These are phyloP conservation scores for Rhagophthalmus giganteus DNA, from an alignment of 2,888 invertebrate species.

Conservation along the genomic window DNA sequence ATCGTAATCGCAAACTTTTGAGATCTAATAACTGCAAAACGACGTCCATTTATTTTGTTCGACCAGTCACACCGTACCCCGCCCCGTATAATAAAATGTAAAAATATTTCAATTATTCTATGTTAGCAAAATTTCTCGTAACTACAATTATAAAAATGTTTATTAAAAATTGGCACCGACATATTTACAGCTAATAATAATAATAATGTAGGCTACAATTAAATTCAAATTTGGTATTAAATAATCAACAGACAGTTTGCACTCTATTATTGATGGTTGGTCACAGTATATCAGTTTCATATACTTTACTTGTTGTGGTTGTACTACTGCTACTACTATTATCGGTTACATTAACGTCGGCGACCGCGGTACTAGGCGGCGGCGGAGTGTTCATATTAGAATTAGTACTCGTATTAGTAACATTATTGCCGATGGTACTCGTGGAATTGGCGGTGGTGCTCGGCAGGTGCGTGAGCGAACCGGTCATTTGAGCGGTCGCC, in stretches of 20 bases:
- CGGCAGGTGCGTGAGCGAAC: constrained; percentile 67
- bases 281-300: constrained; percentile 95
- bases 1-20: too few relatives aligned
- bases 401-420: constrained; percentile 38
- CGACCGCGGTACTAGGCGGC: constrained; percentile 43
- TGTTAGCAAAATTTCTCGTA: too few relatives aligned
- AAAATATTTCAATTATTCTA: too few relatives aligned
- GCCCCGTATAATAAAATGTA: too few relatives aligned
- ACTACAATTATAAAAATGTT: too few relatives aligned
- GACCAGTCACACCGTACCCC: too few relatives aligned
- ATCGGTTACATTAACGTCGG: constrained; percentile 34
- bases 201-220: constrained; percentile 11
- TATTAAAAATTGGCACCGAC: too few relatives aligned
- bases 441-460: constrained; percentile 44
- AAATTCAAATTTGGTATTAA: constrained; percentile 17
- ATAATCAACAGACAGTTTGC: constrained; percentile 35
- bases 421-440: constrained; percentile 40
- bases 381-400: constrained; percentile 39
- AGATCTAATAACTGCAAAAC: too few relatives aligned
- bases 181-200: too few relatives aligned
- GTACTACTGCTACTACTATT: constrained; percentile 38
- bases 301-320: constrained; percentile 77
- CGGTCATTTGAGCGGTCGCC: constrained; percentile 60
- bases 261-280: constrained; percentile 47
- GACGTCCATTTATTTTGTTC: too few relatives aligned